These are phyloP conservation scores for Horisme vitalbata DNA, from an alignment of 2,888 invertebrate genomes.

Conservation along the genomic window DNA sequence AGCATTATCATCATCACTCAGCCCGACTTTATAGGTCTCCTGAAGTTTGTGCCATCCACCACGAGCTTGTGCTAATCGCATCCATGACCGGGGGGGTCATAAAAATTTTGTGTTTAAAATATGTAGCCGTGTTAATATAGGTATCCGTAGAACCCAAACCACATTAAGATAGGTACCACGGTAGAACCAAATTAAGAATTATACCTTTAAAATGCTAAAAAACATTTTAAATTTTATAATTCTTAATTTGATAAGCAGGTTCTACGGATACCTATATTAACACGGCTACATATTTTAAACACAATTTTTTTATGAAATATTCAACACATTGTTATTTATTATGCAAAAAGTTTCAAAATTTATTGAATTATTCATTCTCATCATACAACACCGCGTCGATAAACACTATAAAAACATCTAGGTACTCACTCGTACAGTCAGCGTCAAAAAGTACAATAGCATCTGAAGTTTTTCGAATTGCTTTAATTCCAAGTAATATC, in stretches of 20 bases:
- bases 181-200: no score
- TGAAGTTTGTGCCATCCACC: not conserved
- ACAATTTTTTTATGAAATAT: not conserved
- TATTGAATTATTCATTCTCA: constrained; percentile 11
- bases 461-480: no score
- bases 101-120: not conserved
- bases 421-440: not conserved
- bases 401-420: not conserved
- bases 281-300: not conserved
- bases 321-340: constrained; percentile 4
- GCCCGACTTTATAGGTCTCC: not conserved
- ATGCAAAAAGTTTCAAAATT: constrained; percentile 4
- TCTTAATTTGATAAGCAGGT: no score
- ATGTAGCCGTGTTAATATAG: not conserved
- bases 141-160: no score
- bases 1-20: not conserved
- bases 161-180: no score
- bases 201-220: no score
- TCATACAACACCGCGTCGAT: constrained; percentile 1
- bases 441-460: no score
- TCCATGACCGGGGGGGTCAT: no score
- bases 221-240: no score
- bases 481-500: no score
- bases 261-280: no score
- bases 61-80: no score